Evolutionary conservation across 2,797 vertebrate species (phyloP).

Genomic region (Lagodon rhomboides): DNA sequence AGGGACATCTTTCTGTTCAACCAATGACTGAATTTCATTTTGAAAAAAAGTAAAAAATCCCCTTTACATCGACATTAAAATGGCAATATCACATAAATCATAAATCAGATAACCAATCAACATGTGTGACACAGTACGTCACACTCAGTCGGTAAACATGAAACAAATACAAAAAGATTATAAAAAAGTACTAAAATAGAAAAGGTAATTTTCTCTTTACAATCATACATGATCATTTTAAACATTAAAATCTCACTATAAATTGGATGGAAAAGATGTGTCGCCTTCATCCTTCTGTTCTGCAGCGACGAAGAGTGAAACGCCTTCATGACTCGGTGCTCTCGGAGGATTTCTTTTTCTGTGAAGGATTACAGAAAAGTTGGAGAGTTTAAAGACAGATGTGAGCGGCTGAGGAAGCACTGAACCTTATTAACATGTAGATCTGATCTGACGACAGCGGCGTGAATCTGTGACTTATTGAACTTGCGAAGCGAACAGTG

Average conservation of each 20-base stretch:
- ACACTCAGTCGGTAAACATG: neutral
- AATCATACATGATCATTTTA: conserved; percentile 17
- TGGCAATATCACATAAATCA: conserved; percentile 2
- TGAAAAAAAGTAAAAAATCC: neutral
- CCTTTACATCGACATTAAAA: conserved; percentile 22
- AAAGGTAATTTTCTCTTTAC: neutral
- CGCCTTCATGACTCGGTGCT: conserved; percentile 34
- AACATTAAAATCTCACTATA: neutral
- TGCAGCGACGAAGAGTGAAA: neutral
- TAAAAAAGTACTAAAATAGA: conserved; percentile 30
- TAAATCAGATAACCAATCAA: neutral
- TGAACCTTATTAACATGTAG: neutral
- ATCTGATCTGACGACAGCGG: neutral
- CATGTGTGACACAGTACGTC: neutral
- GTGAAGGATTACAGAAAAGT: conserved; percentile 29
- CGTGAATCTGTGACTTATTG: neutral
- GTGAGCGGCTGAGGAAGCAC: too few relatives aligned
- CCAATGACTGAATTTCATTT: neutral
- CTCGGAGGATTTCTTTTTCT: conserved; percentile 75
- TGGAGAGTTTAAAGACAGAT: too few relatives aligned
- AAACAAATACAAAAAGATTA: conserved; percentile 3
- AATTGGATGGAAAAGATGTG: neutral
- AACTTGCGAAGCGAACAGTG: neutral
- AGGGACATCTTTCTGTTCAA: neutral
- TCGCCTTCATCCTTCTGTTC: conserved; percentile 15